Evolutionary conservation across 2,113 vertebrate species (phyloP).

Genomic region (Oryctolagus cuniculus): DNA sequence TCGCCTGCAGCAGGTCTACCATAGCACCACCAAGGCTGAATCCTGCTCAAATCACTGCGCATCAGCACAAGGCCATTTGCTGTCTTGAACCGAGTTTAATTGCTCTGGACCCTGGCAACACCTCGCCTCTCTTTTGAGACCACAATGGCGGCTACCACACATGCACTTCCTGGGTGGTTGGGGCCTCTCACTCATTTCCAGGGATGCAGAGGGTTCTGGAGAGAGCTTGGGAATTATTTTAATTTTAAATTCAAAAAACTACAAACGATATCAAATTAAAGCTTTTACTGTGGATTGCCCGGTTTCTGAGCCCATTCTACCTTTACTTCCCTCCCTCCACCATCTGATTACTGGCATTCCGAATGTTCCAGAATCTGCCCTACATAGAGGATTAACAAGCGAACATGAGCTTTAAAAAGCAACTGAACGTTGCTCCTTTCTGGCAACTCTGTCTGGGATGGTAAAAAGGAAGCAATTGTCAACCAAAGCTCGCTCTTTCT

Average conservation of each 20-base stretch:
- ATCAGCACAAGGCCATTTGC: neutral
- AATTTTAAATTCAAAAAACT: constrained; percentile 31
- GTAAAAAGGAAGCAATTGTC: constrained; percentile 40
- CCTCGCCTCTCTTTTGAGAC: constrained; percentile 25
- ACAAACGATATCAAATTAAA: neutral
- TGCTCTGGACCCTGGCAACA: neutral
- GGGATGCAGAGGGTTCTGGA: rapidly evolving
- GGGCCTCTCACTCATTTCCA: neutral
- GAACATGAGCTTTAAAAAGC: neutral
- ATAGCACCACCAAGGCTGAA: neutral
- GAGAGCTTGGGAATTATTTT: neutral
- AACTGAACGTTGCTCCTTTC: neutral
- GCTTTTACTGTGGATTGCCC: neutral
- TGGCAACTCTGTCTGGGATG: neutral
- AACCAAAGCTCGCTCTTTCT: neutral
- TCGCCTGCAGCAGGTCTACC: neutral
- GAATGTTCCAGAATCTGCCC: neutral
- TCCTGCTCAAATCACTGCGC: neutral
- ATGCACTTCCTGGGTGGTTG: neutral
- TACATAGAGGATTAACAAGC: neutral
- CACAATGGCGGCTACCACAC: neutral
- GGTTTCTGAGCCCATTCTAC: neutral
- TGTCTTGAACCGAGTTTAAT: constrained; percentile 15
- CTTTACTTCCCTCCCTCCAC: neutral
- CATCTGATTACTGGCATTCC: neutral